A percentile compares a stretch with the other conserved stretches of the same genome.
These are phyloP conservation scores for Lemur catta DNA, from an alignment of 2,797 vertebrate genomes.

Conservation along the genomic window DNA sequence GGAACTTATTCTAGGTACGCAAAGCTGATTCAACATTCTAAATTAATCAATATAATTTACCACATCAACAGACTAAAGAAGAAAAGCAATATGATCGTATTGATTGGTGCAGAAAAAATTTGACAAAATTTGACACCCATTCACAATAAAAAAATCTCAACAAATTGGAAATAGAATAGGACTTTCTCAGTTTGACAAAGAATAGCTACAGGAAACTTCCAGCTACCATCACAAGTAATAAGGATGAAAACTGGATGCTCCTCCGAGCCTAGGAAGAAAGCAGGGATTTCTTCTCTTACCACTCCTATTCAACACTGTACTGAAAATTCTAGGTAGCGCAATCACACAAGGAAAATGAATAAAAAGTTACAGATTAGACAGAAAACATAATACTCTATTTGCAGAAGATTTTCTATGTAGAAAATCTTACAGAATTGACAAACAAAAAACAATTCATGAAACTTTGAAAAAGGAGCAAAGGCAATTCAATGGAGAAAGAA, in stretches of 20 bases:
- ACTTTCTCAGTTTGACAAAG: not conserved
- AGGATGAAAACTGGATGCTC: not conserved
- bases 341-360: not conserved
- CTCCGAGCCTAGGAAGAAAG: not conserved
- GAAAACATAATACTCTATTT: not conserved
- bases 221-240: not conserved
- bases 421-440: not conserved
- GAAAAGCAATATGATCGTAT: not conserved
- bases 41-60: too few relatives aligned
- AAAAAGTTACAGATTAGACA: not conserved
- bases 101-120: not conserved
- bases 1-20: not conserved
- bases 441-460: not conserved
- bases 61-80: not conserved
- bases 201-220: not conserved
- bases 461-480: not conserved
- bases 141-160: not conserved
- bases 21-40: not conserved
- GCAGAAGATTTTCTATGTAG: not conserved
- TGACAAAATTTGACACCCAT: not conserved
- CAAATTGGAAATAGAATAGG: not conserved
- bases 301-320: not conserved
- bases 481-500: not conserved
- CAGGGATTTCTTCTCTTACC: not conserved
- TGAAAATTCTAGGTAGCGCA: not conserved